Conservation (phyloP, 1,140 invertebrate genomes). For the Drosophila watanabei region DNA sequence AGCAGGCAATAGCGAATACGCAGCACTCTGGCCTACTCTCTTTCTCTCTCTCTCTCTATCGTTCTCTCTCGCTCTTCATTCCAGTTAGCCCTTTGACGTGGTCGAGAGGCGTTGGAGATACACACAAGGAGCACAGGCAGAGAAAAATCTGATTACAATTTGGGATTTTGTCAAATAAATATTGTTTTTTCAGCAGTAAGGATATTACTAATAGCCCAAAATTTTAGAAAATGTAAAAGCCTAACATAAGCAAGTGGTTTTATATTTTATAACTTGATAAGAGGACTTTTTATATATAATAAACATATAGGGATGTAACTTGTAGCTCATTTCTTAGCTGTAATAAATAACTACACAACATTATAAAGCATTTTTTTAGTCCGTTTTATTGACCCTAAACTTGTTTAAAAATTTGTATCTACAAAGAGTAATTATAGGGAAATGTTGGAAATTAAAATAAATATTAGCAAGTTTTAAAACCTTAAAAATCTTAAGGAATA, state of each 20-base stretch:
- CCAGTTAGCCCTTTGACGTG: constrained; percentile 36
- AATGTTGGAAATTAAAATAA: too few species aligned
- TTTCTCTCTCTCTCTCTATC: not conserved
- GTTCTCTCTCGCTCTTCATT: not conserved
- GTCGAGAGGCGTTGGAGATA: constrained; percentile 24
- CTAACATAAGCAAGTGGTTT: not conserved
- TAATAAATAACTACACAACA: not conserved
- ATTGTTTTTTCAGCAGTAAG: not conserved
- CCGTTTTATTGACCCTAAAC: too few species aligned
- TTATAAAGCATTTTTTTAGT: too few species aligned
- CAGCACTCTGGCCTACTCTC: constrained; percentile 21
- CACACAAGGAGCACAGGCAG: constrained; percentile 20
- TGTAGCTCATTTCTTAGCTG: not conserved
- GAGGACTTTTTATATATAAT: not conserved
- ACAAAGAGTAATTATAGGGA: too few species aligned
- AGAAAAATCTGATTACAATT: not conserved
- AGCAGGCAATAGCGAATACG: constrained; percentile 37
- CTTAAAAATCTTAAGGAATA: too few species aligned
- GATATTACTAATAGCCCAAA: not conserved
- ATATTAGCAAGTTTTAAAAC: too few species aligned
- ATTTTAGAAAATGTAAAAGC: not conserved
- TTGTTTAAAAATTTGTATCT: too few species aligned
- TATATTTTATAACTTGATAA: not conserved
- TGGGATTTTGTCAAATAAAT: not conserved
- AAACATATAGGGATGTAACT: too few species aligned